Percentiles rank a stretch among this genome's conserved stretches.
Evolutionary conservation across 2,888 invertebrate species (phyloP).

Genomic region (Eudasyphora cyanicolor): DNA sequence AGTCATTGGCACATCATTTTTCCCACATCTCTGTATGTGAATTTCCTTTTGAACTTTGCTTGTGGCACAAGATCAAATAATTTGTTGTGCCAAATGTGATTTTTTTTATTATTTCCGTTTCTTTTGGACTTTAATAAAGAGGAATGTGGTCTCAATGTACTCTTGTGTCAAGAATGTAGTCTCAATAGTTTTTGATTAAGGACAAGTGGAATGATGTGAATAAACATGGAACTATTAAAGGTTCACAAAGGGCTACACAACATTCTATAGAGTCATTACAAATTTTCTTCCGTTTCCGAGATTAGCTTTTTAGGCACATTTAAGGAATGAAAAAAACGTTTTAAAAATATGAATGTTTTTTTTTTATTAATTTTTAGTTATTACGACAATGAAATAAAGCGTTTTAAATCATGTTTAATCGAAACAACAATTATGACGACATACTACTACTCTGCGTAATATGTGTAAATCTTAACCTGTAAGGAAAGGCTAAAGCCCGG

Average conservation of each 20-base stretch:
- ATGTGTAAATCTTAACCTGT: too few relatives aligned
- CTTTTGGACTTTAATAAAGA: neutral
- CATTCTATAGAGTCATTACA: neutral
- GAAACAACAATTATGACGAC: too few relatives aligned
- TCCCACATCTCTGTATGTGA: neutral
- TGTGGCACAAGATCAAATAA: neutral
- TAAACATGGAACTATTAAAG: neutral
- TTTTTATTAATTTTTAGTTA: neutral
- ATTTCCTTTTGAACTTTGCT: neutral
- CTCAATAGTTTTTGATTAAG: too few relatives aligned
- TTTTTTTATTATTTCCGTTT: neutral
- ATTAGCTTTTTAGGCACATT: too few relatives aligned
- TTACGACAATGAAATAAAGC: too few relatives aligned
- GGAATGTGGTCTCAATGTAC: neutral
- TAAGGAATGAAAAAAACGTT: neutral
- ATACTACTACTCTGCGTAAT: too few relatives aligned
- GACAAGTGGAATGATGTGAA: too few relatives aligned
- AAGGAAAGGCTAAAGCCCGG: too few relatives aligned
- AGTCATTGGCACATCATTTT: neutral
- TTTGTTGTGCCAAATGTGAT: neutral
- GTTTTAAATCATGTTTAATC: too few relatives aligned
- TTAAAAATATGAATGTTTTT: neutral
- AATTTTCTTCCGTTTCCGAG: neutral
- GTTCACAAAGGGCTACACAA: neutral
- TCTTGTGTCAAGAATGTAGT: too few relatives aligned